Evolutionary conservation across 2,888 invertebrate genomes (phyloP), one percentile per base, ranked within the genome.

Genomic region (Standfussiana lucernea): DNA sequence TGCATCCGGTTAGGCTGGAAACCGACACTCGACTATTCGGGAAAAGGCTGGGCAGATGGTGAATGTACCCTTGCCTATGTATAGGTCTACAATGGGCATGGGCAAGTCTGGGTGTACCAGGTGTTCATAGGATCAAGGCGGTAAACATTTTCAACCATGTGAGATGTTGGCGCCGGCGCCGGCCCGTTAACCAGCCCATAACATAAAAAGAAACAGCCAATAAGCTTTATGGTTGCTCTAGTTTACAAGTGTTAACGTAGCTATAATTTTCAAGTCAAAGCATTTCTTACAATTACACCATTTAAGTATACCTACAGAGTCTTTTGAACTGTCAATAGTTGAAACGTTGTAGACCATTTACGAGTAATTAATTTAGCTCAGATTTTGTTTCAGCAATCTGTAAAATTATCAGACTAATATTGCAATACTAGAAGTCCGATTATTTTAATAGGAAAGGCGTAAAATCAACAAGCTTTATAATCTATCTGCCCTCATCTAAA

Each of bases 201-300:
- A 64, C 77, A 45, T 77, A 83, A 45, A 45, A 78, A 24, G 78
- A 42, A 77, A 77, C 45, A 24, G 53, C 56, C 64, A 40, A 83
- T 77, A 78, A 28, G 15, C 40, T 59, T 77, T 77, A 65, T 7
- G 35, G 21, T 56, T n/a, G 18, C 8, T 75, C 21, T 28, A 13
- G 35, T 82, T 56, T 32, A 40, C 37, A 56, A 56, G 15, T 53
- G 24, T 62, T 64, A 7, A 40, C n/a, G 10, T 2, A 1, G 8
- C 37, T 59, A n/a, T 80, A 42, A 56, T 47, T 11, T 40, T 32
- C 45, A 59, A 21, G n/a, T 10, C 72, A 10, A n/a, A 80, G 37
- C 5, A 15, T 35, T 65, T 11, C 66, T 40, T 64, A 32, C 56
- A n/a, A n/a, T n/a, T n/a, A n/a, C n/a, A n/a, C n/a, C n/a, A n/a